phyloP scores from a whole-genome alignment of 2,888 invertebrate species.

The Mechanitis mazaeus region DNA sequence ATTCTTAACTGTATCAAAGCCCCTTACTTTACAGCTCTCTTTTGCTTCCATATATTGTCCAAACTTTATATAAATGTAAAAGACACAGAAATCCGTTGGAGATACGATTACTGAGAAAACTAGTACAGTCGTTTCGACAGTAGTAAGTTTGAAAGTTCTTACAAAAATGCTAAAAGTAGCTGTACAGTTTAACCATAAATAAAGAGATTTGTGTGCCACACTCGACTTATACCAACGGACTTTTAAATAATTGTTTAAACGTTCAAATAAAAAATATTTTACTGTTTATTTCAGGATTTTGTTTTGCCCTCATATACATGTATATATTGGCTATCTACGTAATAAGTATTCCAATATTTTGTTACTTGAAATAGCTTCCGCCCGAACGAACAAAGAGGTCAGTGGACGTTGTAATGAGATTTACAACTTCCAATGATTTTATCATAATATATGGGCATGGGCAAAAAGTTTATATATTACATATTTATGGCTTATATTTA shows the following conservation, averaged over 20 bases:
- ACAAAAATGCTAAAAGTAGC: constrained; percentile 30
- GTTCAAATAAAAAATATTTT: background rate
- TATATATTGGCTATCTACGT: constrained; percentile 9
- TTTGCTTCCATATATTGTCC: background rate
- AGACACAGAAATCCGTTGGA: constrained; percentile 17
- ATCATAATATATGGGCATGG: background rate
- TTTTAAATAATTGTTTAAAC: constrained; percentile 9
- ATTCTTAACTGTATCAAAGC: background rate
- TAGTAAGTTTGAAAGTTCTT: constrained; percentile 26
- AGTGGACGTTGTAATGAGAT: background rate
- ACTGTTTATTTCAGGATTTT: too few species aligned
- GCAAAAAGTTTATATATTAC: background rate
- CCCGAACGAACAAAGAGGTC: constrained; percentile 1
- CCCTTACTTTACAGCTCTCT: too few species aligned
- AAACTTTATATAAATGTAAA: constrained; percentile 5
- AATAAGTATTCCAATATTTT: background rate
- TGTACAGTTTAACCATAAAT: constrained; percentile 44
- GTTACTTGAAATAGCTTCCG: constrained; percentile 1
- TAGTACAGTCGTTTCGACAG: constrained; percentile 23
- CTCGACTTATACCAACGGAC: constrained; percentile 39
- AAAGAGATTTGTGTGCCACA: constrained; percentile 37
- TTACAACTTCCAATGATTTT: background rate
- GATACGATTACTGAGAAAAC: constrained; percentile 15
- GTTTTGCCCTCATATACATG: too few species aligned
- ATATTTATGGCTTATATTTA: background rate